Base-by-base conservation (phyloP, 2,888 invertebrate species). In the Phengaris arion region DNA sequence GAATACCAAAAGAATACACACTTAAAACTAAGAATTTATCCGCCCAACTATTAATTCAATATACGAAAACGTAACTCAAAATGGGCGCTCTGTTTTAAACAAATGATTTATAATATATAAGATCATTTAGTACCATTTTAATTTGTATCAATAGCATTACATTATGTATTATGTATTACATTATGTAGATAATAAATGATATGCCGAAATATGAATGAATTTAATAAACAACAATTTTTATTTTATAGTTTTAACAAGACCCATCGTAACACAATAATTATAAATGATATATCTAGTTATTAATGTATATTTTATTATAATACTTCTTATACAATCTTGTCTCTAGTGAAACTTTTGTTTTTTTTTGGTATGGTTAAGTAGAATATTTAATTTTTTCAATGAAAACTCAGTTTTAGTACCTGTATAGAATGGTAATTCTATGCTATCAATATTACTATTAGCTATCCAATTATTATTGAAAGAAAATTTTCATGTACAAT, bases 1-100 rank as follows among this genome's bases (percentile, higher is more conserved):
- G 35, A 35, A 35, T 1, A 35, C 35, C 35, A 35, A 35, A 35
- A 35, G 35, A 35, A 35, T 35, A 35, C 2, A 35, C 35, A 35
- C 35, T 35, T 35, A 35, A 35, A 35, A 35, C 35, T 35, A 35
- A 35, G 35, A 35, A 35, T 35, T 35, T 89, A 87, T 83, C 84
- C 86, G 86, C 87, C 88, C 88, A 86, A 83, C 88, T 89, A 92
- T 92, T 92, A 87, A 91, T 91, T 92, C 92, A 92, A 89, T 84
- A 84, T 89, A 90, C 88, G 91, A 92, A 92, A 92, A 90, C 83
- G 81, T 83, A 83, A 82, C 83, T 87, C 89, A 83, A 84, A 89
- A 90, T 91, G 90, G 91, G 90, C 89, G 89, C 90, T 86, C 90
- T 86, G 84, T 86, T 86, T 85, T 86, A 85, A 35, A 82, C 85